These are phyloP conservation scores for Panthera uncia DNA, from an alignment of 2,113 vertebrate genomes.

Conservation along the genomic window DNA sequence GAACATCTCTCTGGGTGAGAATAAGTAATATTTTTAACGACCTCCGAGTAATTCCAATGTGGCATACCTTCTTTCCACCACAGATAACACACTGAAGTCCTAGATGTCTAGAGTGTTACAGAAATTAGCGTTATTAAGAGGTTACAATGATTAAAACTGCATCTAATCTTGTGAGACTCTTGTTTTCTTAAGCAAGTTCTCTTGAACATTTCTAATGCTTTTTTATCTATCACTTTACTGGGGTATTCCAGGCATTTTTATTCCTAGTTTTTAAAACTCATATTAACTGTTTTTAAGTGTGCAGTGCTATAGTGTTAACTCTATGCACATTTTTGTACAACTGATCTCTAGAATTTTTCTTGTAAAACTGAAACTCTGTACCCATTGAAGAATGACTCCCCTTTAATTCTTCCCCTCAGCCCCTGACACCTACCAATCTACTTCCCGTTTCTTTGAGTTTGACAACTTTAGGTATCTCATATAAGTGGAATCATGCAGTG, in stretches of 20 bases:
- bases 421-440: not conserved
- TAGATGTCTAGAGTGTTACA: not conserved
- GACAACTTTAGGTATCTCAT: not conserved
- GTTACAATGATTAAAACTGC: not conserved
- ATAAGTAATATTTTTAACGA: slow-evolving; percentile 32
- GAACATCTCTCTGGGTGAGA: slow-evolving; percentile 43
- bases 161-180: not conserved
- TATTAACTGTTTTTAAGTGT: not conserved
- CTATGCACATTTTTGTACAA: not conserved
- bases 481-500: not conserved
- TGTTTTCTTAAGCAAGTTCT: not conserved
- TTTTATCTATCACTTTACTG: not conserved
- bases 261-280: not conserved
- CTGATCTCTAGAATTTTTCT: not conserved
- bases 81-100: not conserved
- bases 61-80: not conserved
- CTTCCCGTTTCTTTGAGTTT: not conserved
- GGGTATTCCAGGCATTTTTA: not conserved
- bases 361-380: not conserved
- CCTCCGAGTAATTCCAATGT: not conserved
- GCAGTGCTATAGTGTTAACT: not conserved
- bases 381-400: not conserved
- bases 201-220: not conserved
- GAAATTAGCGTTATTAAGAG: not conserved
- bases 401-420: not conserved